Percentiles rank a stretch among this genome's conserved stretches.
Evolutionary conservation across 2,113 vertebrate genomes (phyloP).

Genomic region (Solenodon paradoxus): DNA sequence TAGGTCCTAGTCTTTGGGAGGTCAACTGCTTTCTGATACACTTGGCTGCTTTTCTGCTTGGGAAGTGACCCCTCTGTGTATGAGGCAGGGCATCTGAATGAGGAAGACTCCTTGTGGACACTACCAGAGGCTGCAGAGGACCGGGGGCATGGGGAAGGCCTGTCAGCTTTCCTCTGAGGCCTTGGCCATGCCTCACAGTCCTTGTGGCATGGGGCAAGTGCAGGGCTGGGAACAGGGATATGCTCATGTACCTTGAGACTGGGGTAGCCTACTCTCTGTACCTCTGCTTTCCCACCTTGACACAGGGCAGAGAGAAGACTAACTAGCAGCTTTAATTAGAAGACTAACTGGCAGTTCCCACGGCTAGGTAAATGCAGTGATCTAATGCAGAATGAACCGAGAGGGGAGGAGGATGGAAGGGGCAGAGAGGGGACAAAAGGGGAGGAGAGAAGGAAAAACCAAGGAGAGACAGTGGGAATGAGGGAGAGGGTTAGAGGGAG

Average conservation of each 20-base stretch:
- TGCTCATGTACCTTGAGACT: not conserved
- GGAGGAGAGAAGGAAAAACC: not conserved
- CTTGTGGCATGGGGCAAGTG: not conserved
- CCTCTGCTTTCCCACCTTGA: not conserved
- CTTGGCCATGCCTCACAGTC: not conserved
- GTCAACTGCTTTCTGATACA: not conserved
- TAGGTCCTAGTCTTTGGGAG: not conserved
- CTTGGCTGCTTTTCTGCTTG: not conserved
- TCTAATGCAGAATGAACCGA: not conserved
- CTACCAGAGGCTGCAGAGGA: too few species aligned
- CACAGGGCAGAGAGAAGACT: not conserved
- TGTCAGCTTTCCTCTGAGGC: not conserved
- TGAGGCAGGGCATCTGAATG: not conserved
- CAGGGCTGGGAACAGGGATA: too few species aligned
- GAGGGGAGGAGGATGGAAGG: not conserved
- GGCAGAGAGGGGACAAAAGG: not conserved
- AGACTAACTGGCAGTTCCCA: too few species aligned
- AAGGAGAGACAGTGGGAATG: not conserved
- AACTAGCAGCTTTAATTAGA: not conserved
- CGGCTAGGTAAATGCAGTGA: not conserved
- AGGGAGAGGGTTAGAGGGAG: not conserved
- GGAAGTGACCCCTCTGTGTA: not conserved
- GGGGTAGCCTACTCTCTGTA: too few species aligned
- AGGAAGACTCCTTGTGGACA: not conserved
- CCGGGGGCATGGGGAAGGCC: too few species aligned